Evolutionary conservation across 2,888 invertebrate genomes (phyloP).

Genomic region (Orgyia antiqua): DNA sequence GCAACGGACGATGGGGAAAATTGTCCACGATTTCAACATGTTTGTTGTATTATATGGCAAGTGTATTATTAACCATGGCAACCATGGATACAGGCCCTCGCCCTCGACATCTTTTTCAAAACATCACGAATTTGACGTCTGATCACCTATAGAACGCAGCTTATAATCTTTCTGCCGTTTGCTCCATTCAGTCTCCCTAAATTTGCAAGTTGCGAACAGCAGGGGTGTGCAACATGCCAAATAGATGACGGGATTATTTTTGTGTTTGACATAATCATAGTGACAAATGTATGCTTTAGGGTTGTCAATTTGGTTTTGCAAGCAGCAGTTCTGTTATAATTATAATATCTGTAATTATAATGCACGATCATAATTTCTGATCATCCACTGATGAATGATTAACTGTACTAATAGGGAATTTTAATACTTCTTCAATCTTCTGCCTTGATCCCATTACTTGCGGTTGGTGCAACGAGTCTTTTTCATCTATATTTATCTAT

Average conservation of each 20-base stretch:
- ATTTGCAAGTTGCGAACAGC: slow-evolving; percentile 65
- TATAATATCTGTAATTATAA: too few relatives aligned
- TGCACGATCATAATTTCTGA: too few relatives aligned
- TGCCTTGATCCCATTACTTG: too few relatives aligned
- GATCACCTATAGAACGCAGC: slow-evolving; percentile 68
- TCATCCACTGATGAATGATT: too few relatives aligned
- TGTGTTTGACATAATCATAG: slow-evolving; percentile 78
- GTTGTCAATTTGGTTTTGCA: slow-evolving; percentile 64
- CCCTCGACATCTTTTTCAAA: slow-evolving; percentile 61
- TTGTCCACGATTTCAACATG: slow-evolving; percentile 36
- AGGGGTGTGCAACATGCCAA: slow-evolving; percentile 69
- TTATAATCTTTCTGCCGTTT: slow-evolving; percentile 65
- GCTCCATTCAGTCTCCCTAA: slow-evolving; percentile 52
- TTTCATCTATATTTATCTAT: too few relatives aligned
- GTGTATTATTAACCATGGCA: slow-evolving; percentile 73
- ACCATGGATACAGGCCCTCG: slow-evolving; percentile 46
- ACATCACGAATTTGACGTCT: slow-evolving; percentile 61
- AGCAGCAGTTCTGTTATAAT: too few relatives aligned
- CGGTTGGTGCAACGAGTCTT: too few relatives aligned
- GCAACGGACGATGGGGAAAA: slow-evolving; percentile 38
- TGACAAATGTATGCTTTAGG: slow-evolving; percentile 73
- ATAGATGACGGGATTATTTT: slow-evolving; percentile 77
- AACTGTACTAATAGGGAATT: too few relatives aligned
- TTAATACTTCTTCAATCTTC: too few relatives aligned
- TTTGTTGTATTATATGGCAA: slow-evolving; percentile 41